phyloP scores from a whole-genome alignment of 2,113 vertebrate genomes.

The Acanthochromis polyacanthus region DNA sequence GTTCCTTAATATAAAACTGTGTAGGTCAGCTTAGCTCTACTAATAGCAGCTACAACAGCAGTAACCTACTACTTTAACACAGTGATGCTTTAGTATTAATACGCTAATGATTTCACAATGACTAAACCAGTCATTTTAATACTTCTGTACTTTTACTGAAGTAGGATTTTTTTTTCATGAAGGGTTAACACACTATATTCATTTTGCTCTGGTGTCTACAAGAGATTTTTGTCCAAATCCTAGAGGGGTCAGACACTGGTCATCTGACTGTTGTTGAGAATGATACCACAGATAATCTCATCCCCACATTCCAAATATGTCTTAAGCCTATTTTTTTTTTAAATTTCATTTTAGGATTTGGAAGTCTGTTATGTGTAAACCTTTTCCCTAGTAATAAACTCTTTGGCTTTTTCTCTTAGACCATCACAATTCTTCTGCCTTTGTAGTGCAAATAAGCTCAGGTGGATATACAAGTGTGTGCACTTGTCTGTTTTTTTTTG shows the following conservation, averaged over 20 bases:
- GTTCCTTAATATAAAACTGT: too few relatives aligned
- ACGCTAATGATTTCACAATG: background rate
- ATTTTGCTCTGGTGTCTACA: background rate
- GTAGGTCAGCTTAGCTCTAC: too few relatives aligned
- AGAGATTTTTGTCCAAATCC: background rate
- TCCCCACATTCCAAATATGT: background rate
- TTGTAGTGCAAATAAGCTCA: slow-evolving; percentile 15
- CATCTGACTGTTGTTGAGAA: too few relatives aligned
- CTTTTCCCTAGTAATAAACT: background rate
- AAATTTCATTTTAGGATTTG: background rate
- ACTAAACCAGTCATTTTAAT: background rate
- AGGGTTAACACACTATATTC: too few relatives aligned
- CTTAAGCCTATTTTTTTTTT: too few relatives aligned
- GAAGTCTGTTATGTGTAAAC: background rate
- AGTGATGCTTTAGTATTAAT: background rate
- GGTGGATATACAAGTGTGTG: background rate
- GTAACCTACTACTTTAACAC: background rate
- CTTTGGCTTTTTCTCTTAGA: background rate
- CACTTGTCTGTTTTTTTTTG: background rate
- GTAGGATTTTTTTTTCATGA: background rate
- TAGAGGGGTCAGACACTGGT: background rate
- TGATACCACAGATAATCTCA: background rate
- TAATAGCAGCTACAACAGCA: too few relatives aligned
- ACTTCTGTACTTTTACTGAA: background rate
- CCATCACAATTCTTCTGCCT: background rate